phyloP scores from a whole-genome alignment of 2,113 vertebrate genomes.

The Melanostigma gelatinosum region DNA sequence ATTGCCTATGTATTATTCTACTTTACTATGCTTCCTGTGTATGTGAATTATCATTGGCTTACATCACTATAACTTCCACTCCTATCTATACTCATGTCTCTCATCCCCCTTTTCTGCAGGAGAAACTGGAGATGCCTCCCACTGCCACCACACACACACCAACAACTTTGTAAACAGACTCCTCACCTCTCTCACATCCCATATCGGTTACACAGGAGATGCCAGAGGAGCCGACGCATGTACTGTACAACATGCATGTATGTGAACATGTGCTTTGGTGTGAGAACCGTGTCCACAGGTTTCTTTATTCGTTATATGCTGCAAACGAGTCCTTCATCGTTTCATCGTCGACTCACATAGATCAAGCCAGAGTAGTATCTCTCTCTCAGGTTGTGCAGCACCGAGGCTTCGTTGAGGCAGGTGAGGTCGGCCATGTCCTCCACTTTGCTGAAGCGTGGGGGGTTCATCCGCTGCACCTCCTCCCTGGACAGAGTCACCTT shows the following conservation, averaged over 20 bases:
- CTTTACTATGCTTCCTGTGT: not conserved
- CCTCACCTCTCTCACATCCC: constrained; percentile 30
- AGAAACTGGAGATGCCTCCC: constrained; percentile 56
- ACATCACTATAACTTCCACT: constrained; percentile 1
- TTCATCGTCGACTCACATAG: constrained; percentile 77
- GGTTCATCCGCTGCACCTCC: constrained; percentile 88
- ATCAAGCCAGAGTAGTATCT: constrained; percentile 87
- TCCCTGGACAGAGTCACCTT: constrained; percentile 81
- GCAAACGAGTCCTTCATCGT: not conserved
- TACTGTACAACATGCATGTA: constrained; percentile 4
- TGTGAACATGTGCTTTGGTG: not conserved
- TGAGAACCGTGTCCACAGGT: not conserved
- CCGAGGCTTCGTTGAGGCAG: constrained; percentile 87
- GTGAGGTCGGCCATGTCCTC: constrained; percentile 89
- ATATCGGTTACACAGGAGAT: constrained; percentile 65
- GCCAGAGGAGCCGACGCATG: constrained; percentile 21
- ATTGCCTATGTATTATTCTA: constrained; percentile 7
- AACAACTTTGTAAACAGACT: constrained; percentile 60
- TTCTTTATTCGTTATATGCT: not conserved
- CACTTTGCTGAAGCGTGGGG: constrained; percentile 87
- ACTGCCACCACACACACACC: not conserved
- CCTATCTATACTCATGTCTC: not conserved
- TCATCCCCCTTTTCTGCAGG: constrained; percentile 9
- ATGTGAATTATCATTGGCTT: not conserved
- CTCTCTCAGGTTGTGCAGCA: constrained; percentile 86